phyloP scores from a whole-genome alignment of 2,797 vertebrate genomes.

The Carcharodon carcharias region DNA sequence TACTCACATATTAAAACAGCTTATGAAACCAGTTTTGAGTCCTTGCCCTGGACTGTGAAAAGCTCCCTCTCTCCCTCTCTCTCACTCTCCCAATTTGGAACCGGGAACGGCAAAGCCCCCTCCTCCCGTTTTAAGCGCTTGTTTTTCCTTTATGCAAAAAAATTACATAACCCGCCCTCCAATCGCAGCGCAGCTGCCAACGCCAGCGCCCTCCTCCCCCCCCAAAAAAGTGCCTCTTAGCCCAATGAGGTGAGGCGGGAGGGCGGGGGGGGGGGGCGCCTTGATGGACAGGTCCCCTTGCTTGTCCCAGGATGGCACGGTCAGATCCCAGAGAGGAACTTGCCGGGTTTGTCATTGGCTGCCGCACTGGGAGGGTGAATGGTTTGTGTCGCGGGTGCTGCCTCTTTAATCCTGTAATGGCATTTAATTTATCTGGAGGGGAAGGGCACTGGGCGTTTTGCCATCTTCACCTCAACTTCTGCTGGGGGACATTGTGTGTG shows the following conservation, averaged over 20 bases:
- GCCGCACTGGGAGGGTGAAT: not conserved
- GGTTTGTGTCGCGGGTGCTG: not conserved
- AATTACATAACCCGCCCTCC: not conserved
- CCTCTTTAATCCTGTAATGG: not conserved
- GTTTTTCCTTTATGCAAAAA: not conserved
- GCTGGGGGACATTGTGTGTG: too few relatives aligned
- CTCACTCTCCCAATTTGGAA: not conserved
- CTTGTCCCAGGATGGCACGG: not conserved
- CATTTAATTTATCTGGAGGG: not conserved
- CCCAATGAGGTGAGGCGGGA: not conserved
- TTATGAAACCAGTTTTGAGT: not conserved
- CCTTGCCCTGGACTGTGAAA: not conserved
- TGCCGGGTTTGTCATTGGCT: not conserved
- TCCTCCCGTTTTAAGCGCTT: not conserved
- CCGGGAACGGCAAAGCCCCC: not conserved
- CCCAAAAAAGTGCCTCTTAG: not conserved
- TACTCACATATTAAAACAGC: not conserved
- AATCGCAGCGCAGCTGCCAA: not conserved
- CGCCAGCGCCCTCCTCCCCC: not conserved
- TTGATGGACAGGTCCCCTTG: not conserved
- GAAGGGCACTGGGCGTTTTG: not conserved
- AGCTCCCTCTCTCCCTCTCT: not conserved
- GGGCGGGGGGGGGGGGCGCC: too few relatives aligned
- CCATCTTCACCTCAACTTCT: too few relatives aligned
- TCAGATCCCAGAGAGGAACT: not conserved